Evolutionary conservation across 2,888 invertebrate genomes (phyloP).

Genomic region (Allolobophora icterica): DNA sequence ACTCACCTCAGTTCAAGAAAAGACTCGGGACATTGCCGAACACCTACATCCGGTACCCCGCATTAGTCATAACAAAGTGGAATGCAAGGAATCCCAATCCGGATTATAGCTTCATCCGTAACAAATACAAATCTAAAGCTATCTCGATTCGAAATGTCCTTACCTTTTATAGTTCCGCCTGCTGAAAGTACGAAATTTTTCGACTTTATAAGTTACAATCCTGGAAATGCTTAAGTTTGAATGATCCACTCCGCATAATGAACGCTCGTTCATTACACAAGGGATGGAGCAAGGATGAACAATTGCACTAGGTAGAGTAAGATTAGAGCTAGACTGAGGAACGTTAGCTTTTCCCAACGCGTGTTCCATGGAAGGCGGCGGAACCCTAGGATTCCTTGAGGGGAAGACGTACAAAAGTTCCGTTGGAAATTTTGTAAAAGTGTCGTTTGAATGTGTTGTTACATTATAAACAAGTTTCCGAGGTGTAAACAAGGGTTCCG

Average conservation of each 20-base stretch:
- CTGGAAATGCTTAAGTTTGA: neutral
- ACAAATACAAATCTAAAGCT: neutral
- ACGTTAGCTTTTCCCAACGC: too few relatives aligned
- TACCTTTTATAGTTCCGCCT: neutral
- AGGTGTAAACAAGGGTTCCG: too few relatives aligned
- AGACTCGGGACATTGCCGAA: neutral
- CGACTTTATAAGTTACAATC: neutral
- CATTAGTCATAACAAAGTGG: conserved; percentile 10
- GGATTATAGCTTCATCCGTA: neutral
- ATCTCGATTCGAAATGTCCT: neutral
- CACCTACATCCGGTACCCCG: neutral
- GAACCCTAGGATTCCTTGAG: too few relatives aligned
- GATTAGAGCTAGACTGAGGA: neutral
- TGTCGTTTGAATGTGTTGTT: too few relatives aligned
- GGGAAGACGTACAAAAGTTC: too few relatives aligned
- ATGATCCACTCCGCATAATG: neutral
- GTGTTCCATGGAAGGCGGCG: too few relatives aligned
- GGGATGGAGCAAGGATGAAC: neutral
- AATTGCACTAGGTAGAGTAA: neutral
- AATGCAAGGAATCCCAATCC: neutral
- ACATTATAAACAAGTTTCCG: too few relatives aligned
- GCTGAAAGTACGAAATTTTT: neutral
- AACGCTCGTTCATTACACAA: neutral
- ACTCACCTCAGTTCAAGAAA: neutral
- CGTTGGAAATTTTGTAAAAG: too few relatives aligned